Conservation (phyloP, 2,797 vertebrate species). For the Phataginus tricuspis region DNA sequence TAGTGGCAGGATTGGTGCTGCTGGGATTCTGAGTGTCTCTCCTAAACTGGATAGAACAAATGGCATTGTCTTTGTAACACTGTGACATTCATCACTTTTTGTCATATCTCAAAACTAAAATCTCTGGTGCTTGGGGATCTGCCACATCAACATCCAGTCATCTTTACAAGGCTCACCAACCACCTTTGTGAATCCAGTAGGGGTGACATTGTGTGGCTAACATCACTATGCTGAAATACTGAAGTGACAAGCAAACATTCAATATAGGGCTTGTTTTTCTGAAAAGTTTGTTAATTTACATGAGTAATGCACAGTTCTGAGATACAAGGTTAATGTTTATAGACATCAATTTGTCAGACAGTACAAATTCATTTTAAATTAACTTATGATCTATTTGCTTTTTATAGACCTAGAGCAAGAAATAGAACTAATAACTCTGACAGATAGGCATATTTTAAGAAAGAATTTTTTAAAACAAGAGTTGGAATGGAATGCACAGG, state of each 20-base stretch:
- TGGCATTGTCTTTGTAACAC: constrained; percentile 67
- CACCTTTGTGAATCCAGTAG: constrained; percentile 23
- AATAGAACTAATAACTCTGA: neutral
- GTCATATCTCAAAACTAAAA: constrained; percentile 72
- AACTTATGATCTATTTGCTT: neutral
- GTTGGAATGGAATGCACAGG: neutral
- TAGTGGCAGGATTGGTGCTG: constrained; percentile 56
- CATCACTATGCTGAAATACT: neutral
- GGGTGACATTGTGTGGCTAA: constrained; percentile 56
- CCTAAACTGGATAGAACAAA: constrained; percentile 57
- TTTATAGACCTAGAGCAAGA: neutral
- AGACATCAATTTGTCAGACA: neutral
- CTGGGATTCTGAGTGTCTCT: constrained; percentile 71
- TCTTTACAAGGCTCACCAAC: constrained; percentile 27
- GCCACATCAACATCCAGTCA: constrained; percentile 73
- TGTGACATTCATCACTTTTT: constrained; percentile 76
- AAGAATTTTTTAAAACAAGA: neutral
- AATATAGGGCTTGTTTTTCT: neutral
- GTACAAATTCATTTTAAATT: constrained; percentile 26
- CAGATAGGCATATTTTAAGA: neutral
- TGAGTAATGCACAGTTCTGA: neutral
- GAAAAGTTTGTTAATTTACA: constrained; percentile 47
- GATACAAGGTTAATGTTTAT: neutral
- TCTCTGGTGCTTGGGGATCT: neutral
- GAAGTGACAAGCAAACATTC: constrained; percentile 26